Evolutionary conservation across 2,113 vertebrate species (phyloP).

Genomic region (Vulpes ferrilata): DNA sequence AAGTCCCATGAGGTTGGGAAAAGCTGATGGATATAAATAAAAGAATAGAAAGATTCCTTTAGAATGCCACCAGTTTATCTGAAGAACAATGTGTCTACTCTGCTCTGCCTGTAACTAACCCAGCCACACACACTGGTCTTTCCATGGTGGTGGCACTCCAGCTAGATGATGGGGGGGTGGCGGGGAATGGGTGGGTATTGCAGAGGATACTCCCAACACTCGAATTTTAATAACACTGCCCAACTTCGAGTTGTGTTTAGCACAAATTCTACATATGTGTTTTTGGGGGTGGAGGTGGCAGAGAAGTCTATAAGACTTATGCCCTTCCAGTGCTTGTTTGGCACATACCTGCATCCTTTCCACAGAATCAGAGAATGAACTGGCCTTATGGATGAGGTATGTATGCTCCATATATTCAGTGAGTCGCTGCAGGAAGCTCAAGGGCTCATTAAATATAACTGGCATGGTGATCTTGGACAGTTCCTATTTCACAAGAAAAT

Average conservation of each 20-base stretch:
- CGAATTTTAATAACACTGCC: no score
- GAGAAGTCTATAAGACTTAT: neutral
- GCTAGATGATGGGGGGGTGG: neutral
- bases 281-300: neutral
- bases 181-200: no score
- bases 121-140: neutral
- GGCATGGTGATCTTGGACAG: constrained; percentile 99
- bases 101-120: neutral
- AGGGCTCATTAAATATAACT: constrained; percentile 97
- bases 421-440: constrained; percentile 97
- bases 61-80: neutral
- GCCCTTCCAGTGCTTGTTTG: neutral
- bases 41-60: neutral
- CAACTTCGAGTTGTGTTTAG: neutral
- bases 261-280: neutral
- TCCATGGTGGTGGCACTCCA: neutral
- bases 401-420: constrained; percentile 99
- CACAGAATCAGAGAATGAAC: constrained; percentile 90
- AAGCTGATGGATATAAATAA: neutral
- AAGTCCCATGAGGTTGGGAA: neutral
- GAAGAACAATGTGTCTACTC: neutral
- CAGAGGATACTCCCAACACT: neutral
- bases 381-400: constrained; percentile 98
- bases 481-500: constrained; percentile 89
- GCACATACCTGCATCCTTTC: constrained; percentile 96